Evolutionary conservation across 2,888 invertebrate genomes (phyloP).

Genomic region (Zhengitettix transpicula): DNA sequence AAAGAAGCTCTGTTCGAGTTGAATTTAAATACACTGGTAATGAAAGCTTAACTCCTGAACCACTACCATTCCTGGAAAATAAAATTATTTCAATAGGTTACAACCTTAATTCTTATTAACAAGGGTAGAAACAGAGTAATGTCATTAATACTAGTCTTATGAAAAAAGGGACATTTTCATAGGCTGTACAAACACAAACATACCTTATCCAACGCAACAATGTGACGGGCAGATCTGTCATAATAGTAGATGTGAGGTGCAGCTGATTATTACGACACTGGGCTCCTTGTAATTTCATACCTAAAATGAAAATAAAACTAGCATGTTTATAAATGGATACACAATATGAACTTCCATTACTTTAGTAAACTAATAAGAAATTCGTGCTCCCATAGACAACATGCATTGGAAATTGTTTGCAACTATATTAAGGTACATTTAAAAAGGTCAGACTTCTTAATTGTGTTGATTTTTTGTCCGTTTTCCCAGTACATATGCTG

Average conservation of each 20-base stretch:
- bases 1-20: slow-evolving; percentile 82
- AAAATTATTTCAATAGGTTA: slow-evolving; percentile 2
- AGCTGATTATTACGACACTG: slow-evolving; percentile 82
- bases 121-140: background rate
- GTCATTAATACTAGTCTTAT: background rate
- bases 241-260: slow-evolving; percentile 81
- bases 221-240: slow-evolving; percentile 82
- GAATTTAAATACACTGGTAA: slow-evolving; percentile 96
- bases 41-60: slow-evolving; percentile 48
- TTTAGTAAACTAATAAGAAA: too few relatives aligned
- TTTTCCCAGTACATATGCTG: too few relatives aligned
- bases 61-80: slow-evolving; percentile 27
- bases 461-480: too few relatives aligned
- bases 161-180: too few relatives aligned
- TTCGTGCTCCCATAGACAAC: too few relatives aligned
- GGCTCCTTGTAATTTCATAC: slow-evolving; percentile 91
- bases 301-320: slow-evolving; percentile 24
- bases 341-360: too few relatives aligned
- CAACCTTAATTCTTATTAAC: background rate
- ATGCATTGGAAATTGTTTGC: too few relatives aligned
- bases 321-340: too few relatives aligned
- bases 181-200: slow-evolving; percentile 12
- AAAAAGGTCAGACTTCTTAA: too few relatives aligned
- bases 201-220: slow-evolving; percentile 78
- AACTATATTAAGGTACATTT: too few relatives aligned